These are phyloP conservation scores for Tamias sibiricus DNA, from an alignment of 2,113 vertebrate genomes.

Conservation along the genomic window DNA sequence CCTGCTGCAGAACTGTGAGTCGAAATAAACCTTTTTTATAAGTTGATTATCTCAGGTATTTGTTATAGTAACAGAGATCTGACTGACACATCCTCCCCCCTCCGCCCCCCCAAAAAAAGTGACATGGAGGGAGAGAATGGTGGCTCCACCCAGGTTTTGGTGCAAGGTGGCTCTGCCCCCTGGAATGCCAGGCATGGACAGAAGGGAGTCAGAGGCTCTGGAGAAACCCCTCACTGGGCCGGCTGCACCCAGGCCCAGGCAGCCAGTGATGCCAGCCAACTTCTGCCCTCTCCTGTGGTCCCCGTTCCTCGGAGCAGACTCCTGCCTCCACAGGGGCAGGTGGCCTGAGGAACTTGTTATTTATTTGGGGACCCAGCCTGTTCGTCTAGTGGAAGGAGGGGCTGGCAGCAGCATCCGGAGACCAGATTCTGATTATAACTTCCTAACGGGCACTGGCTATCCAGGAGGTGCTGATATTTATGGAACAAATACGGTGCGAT, in stretches of 20 bases:
- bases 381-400: slow-evolving; percentile 41
- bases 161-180: too few relatives aligned
- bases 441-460: slow-evolving; percentile 52
- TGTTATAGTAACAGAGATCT: background rate
- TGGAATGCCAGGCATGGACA: too few relatives aligned
- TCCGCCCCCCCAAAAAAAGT: background rate
- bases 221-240: background rate
- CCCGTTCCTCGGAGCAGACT: background rate
- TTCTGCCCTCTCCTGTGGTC: accelerated
- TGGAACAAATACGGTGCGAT: slow-evolving; percentile 78
- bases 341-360: background rate
- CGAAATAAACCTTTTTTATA: background rate
- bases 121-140: background rate
- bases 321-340: background rate
- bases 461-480: slow-evolving; percentile 73
- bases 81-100: background rate
- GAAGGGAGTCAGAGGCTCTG: background rate
- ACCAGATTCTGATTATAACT: slow-evolving; percentile 75
- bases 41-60: background rate
- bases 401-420: background rate
- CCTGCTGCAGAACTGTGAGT: background rate
- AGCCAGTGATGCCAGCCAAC: background rate
- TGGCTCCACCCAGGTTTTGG: background rate
- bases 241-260: accelerated
- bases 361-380: background rate